Base-by-base conservation (phyloP, 2,888 invertebrate genomes). In the Cylloceria caligata region DNA sequence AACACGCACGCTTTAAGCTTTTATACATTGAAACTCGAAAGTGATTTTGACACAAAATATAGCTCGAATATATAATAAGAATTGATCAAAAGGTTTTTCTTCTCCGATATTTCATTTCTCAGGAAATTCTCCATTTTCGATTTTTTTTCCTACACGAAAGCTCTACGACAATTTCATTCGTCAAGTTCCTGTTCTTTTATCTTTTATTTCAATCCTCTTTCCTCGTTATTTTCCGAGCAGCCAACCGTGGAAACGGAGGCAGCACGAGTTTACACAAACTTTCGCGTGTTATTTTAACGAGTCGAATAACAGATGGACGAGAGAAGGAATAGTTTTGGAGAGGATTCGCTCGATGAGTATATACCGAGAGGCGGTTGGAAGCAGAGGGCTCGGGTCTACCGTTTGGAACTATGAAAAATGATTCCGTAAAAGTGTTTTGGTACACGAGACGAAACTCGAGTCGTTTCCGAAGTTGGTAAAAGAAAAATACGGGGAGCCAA, bases 241-340 rank as follows among this genome's bases (percentile, higher is more conserved):
- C 49, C 62, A 39, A 71, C 52, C 24, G 39, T 65, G 36, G 67
- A 72, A 68, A 39, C 68, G 55, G 36, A 72, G 42, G 77, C 68
- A 60, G 52, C 72, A 81, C 55, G 67, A 72, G 68, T 69, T 81
- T 81, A 81, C 76, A 81, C 67, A 68, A 77, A 81, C 76, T 77
- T 77, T 73, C 47, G 42, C 76, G 81, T 81, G 76, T 81, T 81
- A 68, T 77, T 77, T 72, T 72, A 73, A 73, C 81, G 77, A 81
- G 81, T 81, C 77, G 67, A 42, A 77, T 81, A 77, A 81, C 72
- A 77, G 81, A 80, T 80, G 74, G 74, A 49, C 30, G 62, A 34
- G 52, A 30, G 19, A 55, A 65, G 69, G 39, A 65, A 75, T 80
- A 71, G 78, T 65, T 69, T 57, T 21, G 7, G 34, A 42, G 24